phyloP scores from a whole-genome alignment of 2,113 vertebrate species.

The Scalopus aquaticus region DNA sequence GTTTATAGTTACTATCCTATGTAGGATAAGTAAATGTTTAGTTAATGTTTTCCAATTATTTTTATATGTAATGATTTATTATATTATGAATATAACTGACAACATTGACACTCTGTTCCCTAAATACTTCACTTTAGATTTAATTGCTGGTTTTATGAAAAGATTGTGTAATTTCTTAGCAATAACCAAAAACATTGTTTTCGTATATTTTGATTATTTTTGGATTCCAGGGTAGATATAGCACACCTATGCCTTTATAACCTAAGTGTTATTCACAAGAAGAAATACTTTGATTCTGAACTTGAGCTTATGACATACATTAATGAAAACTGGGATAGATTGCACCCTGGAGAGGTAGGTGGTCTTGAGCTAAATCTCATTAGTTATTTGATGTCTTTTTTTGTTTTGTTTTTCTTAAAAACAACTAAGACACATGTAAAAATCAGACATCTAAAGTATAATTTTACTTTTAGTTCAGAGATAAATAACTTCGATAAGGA shows the following conservation, averaged over 20 bases:
- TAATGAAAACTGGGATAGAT: constrained; percentile 97
- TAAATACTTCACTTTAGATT: constrained; percentile 25
- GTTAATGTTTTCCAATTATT: background rate
- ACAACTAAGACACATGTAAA: background rate
- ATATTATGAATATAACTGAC: background rate
- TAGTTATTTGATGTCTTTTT: constrained; percentile 21
- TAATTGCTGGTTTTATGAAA: constrained; percentile 46
- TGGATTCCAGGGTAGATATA: constrained; percentile 94
- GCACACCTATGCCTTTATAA: constrained; percentile 98
- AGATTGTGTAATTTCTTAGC: constrained; percentile 42
- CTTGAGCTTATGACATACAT: constrained; percentile 97
- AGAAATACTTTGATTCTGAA: constrained; percentile 99
- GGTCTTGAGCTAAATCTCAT: constrained; percentile 42
- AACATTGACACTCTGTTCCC: background rate
- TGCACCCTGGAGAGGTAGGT: constrained; percentile 95
- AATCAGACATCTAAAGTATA: background rate
- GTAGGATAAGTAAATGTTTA: constrained; percentile 28
- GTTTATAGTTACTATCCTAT: constrained; percentile 35
- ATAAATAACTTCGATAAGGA: background rate
- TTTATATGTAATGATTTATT: constrained; percentile 26
- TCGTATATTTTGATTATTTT: constrained; percentile 73
- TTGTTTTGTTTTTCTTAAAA: constrained; percentile 53
- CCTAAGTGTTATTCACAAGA: constrained; percentile 98
- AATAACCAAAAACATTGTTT: constrained; percentile 38
- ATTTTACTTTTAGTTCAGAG: constrained; percentile 44